Base-by-base conservation (phyloP, 2,888 invertebrate genomes). In the Phaonia tiefii region DNA sequence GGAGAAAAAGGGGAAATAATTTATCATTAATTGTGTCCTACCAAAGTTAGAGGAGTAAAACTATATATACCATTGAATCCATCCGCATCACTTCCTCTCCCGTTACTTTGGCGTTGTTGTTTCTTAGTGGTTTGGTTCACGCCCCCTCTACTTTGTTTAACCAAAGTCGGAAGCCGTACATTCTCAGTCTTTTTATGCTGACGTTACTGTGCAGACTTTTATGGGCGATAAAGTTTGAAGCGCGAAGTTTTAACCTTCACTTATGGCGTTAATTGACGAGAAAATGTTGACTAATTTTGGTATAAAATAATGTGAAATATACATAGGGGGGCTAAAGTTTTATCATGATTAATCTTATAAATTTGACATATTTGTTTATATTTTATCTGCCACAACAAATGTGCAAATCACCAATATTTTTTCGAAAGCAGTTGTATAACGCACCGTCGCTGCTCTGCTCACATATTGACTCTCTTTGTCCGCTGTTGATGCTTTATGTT, bases 81-180 rank as follows among this genome's bases (percentile, higher is more conserved):
- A n/a, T n/a, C n/a, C 5, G n/a, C 69, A 37, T 0, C 39, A 3
- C 44, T 54, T 20, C 15, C 15, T 46, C 15, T 46, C 46, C 46
- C 46, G 46, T 46, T 46, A 46, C 31, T 46, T 17, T 20, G 49
- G 17, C 31, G 31, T 31, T 5, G 3, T 31, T 31, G 8, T 1
- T 58, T n/a, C 26, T 26, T 8, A 58, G 60, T 51, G 77, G 26
- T 81, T 46, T 73, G 79, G 83, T 75, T 65, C 73, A 82, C 82
- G 83, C 82, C 83, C n/a, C 82, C 76, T 79, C 58, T 67, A 67
- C 67, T 15, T 60, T 63, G 70, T 74, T 75, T n/a, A 17, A 8
- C 22, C 39, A 67, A 26, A 42, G 51, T 22, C 17, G 0, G 3
- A 46, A 17, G 37, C 22, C 39, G 46, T 37, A 39, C 4, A 54